Evolutionary conservation across 1,140 invertebrate species (phyloP).

Genomic region (Ladona fulva): DNA sequence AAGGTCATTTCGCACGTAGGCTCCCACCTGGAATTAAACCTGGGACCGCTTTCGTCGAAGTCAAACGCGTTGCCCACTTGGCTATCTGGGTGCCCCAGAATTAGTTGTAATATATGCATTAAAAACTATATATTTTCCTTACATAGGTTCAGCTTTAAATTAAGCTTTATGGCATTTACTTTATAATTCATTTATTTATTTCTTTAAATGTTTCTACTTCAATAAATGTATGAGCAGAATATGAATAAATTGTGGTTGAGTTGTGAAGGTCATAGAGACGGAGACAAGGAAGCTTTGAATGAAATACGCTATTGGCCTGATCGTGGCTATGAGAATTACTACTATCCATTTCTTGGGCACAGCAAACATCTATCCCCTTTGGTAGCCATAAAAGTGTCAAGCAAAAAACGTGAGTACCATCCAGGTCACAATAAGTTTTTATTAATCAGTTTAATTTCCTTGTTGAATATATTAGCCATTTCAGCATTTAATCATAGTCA

Average conservation of each 20-base stretch:
- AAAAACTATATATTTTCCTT: not conserved
- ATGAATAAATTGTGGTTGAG: not conserved
- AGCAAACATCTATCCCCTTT: not conserved
- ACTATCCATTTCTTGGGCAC: not conserved
- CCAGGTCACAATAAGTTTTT: too few species aligned
- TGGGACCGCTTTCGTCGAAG: too few species aligned
- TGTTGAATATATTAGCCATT: too few species aligned
- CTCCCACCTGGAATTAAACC: too few species aligned
- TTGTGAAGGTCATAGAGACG: not conserved
- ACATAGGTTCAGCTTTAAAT: not conserved
- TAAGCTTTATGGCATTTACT: not conserved
- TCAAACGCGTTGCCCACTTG: too few species aligned
- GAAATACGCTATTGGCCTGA: not conserved
- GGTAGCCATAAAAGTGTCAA: not conserved
- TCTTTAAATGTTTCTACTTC: not conserved
- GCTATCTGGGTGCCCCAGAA: too few species aligned
- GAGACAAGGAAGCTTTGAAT: not conserved
- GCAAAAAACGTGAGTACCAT: not conserved
- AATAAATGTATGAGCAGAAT: not conserved
- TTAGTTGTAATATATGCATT: too few species aligned
- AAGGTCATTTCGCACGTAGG: too few species aligned
- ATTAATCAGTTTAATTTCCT: too few species aligned
- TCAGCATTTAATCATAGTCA: too few species aligned
- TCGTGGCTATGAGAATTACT: not conserved
- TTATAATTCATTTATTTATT: not conserved